Evolutionary conservation across 2,797 vertebrate genomes (phyloP).

Genomic region (Aeoliscus strigatus): DNA sequence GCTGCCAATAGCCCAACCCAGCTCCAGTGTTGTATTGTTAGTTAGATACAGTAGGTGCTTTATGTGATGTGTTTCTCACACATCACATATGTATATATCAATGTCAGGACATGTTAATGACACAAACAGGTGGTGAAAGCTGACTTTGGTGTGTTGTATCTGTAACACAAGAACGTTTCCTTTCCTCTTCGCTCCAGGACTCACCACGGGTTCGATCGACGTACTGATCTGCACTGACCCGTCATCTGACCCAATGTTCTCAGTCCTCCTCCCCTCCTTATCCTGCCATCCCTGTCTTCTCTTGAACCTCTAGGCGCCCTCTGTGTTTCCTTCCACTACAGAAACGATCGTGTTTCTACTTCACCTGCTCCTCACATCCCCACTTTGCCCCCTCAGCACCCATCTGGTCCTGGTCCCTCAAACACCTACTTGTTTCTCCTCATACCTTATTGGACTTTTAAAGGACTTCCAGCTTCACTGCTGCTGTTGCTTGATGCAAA

Average conservation of each 20-base stretch:
- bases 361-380: constrained; percentile 3
- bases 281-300: constrained; percentile 3
- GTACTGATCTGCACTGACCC: constrained; percentile 33
- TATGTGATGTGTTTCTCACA: too few relatives aligned
- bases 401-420: constrained; percentile 3
- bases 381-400: constrained; percentile 17
- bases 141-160: background rate
- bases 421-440: constrained; percentile 7
- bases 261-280: constrained; percentile 4
- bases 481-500: too few relatives aligned
- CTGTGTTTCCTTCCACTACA: constrained; percentile 12
- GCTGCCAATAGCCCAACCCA: constrained; percentile 19
- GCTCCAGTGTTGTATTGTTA: constrained; percentile 4
- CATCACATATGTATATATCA: too few relatives aligned
- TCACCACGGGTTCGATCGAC: constrained; percentile 1
- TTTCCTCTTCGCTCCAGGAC: constrained; percentile 3
- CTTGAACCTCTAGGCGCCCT: constrained; percentile 9
- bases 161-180: background rate
- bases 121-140: background rate
- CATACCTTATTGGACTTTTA: too few relatives aligned
- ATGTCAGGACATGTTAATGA: background rate
- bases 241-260: constrained; percentile 33
- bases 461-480: too few relatives aligned
- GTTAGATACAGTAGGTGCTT: too few relatives aligned
- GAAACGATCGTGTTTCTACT: constrained; percentile 5